Conservation (phyloP, 2,888 invertebrate genomes). For the Tinea pellionella region DNA sequence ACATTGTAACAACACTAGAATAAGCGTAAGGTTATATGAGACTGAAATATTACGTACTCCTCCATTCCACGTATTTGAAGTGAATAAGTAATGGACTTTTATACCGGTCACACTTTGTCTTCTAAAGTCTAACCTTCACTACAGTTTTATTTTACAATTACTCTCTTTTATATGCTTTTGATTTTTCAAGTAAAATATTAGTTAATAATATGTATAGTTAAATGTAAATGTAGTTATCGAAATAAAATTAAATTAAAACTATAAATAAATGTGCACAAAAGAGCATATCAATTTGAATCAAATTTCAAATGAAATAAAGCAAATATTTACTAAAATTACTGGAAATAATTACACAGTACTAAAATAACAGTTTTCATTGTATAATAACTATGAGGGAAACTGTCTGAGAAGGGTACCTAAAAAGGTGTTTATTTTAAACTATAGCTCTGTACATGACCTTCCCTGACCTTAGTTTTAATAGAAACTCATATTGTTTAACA, state of each 20-base stretch:
- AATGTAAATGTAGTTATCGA: no score
- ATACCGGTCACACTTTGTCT: neutral
- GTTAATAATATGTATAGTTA: no score
- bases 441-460: neutral
- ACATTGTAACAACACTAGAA: no score
- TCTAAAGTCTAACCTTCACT: neutral
- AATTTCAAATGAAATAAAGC: neutral
- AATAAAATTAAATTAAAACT: neutral
- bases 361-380: constrained; percentile 6
- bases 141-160: neutral
- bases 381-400: neutral
- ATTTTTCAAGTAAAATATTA: neutral
- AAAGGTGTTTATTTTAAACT: constrained; percentile 1
- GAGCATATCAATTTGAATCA: neutral
- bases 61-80: neutral
- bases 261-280: no score
- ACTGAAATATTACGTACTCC: neutral
- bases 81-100: neutral
- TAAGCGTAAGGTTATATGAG: neutral
- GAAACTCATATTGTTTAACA: neutral
- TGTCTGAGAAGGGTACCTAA: neutral
- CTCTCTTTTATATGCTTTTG: neutral
- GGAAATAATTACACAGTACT: neutral
- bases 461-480: neutral
- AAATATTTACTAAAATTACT: constrained; percentile 5